Base-by-base conservation (phyloP, 2,113 vertebrate genomes). In the Campylomormyrus numenius region DNA sequence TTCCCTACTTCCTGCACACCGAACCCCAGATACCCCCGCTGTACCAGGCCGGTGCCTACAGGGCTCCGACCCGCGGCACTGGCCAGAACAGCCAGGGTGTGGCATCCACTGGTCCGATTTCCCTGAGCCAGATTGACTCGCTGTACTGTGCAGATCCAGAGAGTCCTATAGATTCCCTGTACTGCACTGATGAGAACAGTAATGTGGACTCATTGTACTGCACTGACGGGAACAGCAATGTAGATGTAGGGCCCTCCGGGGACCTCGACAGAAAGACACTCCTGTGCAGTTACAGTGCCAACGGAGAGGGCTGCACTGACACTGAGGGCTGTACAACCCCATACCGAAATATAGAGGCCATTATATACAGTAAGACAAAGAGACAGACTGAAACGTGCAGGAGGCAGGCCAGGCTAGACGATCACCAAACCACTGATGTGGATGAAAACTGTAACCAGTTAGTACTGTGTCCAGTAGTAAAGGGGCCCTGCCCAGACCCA, bases 291-390 rank as follows among this genome's bases (percentile, higher is more conserved):
- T 89, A 84, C 90, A 42, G 90, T 89, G 50, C 90, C 31, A 91
- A 89, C 53, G 49, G 42, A n/a, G 35, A 89, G 42, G 66, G 91
- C 48, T 50, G 89, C 70, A 15, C 89, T 9, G 91, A 90, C 42
- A 88, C 90, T 13, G 90, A 93, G 0, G 92, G 90, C 1, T 94
- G 95, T 92, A 93, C 92, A 90, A 96, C 96, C 19, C 96, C 96
- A 0, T 96, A 96, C 89, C 96, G 95, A 91, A 96, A 96, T 90
- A 92, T 96, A 5, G 96, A 96, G 17, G 93, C 95, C 92, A 93
- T 95, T 92, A 92, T 90, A 0, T 93, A 93, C 89, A 90, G 94
- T 13, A 91, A 92, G 88, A 85, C 87, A 27, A 53, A 90, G 45
- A 52, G 24, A 21, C 58, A 86, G 3, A 85, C 53, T 48, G 89